Evolutionary conservation across 2,888 invertebrate species (phyloP), one percentile per base, ranked within the genome.

Genomic region (Temnothorax rugatulus): DNA sequence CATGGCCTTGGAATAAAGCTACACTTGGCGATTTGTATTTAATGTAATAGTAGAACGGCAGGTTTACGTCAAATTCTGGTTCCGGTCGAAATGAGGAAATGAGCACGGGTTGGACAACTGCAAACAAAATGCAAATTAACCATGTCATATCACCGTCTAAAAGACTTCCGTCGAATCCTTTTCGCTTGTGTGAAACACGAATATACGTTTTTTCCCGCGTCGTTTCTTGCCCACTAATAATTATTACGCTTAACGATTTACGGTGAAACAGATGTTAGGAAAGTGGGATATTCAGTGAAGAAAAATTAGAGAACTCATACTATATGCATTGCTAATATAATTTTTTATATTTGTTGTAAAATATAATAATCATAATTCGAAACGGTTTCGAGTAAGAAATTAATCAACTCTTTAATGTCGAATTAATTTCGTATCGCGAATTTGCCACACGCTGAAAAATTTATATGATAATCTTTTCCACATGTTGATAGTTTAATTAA

Each of bases 41-140:
- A 50, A 87, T 86, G 15, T 63, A 38, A 57, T 61, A 88, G 54
- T 74, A 69, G 59, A 83, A 87, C 25, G 86, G 79, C 41, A 63
- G 79, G 61, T 87, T 86, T 64, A 75, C 54, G 11, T 73, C 21
- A 50, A 83, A 47, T 54, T 50, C 18, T 47, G 54, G 13, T 11
- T 34, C 8, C 44, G 41, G 13, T 38, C 0, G 0, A 41, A 68
- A 9, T 13, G 38, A 29, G 47, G 57, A 34, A 38, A 0, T 0
- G 5, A 5, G 11, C 47, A 25, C 0, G 41, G 34, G 0, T 4
- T 44, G 21, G 11, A 66, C 7, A 38, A 1, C 77, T 83, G 85
- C 25, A 52, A 83, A 77, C 8, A 71, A n/a, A 76, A 82, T 59
- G 57, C 25, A 63, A 34, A 59, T 61, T n/a, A 44, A 52, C 1